Base-by-base conservation (phyloP, 2,113 vertebrate genomes). In the Petroica traversi region DNA sequence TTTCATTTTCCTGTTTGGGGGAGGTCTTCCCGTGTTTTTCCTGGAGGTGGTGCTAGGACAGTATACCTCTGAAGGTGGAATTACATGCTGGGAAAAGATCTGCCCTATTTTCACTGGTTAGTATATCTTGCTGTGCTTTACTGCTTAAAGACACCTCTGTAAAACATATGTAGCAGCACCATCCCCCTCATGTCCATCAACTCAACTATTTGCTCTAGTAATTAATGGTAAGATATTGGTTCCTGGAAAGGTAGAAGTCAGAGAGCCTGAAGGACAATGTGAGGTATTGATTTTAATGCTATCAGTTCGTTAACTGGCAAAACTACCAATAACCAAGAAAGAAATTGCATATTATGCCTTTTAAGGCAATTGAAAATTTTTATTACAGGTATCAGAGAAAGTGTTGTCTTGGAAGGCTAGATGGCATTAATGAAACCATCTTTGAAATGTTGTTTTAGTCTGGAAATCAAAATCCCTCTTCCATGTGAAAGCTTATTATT, bases 21-120 rank as follows among this genome's bases (percentile, higher is more conserved):
- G 99, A 57, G 99, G 99, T 96, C 98, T 99, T 96, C 99, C 99
- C 1, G 99, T 99, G 94, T 99, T 99, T 95, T 99, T 99, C 98
- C 98, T 99, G 98, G 99, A 99, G 97, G 99, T 99, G 57, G 99
- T 99, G 49, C 98, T 99, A 92, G 99, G 99, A 92, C 99, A 99
- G 98, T 99, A 98, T 97, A 99, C 99, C 94, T 99, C 99, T 59
- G 98, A 99, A 97, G 99, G 99, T 81, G 99, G 99, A 92, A 99
- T 99, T 97, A 99, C 99, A 91, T 99, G 99, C 98, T 99, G 99
- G 99, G 98, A 98, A 86, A 99, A 99, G 97, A 98, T 99, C 97
- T 99, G 99, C 97, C 99, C 99, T 96, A 99, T 99, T 96, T 99
- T 99, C 96, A 98, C 99, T 57, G 99, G 99, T 99, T 86, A 98